A percentile compares a stretch with the other conserved stretches of the same genome.
Evolutionary conservation across 2,797 vertebrate genomes (phyloP).

Genomic region (Hoplostethus mediterraneus): DNA sequence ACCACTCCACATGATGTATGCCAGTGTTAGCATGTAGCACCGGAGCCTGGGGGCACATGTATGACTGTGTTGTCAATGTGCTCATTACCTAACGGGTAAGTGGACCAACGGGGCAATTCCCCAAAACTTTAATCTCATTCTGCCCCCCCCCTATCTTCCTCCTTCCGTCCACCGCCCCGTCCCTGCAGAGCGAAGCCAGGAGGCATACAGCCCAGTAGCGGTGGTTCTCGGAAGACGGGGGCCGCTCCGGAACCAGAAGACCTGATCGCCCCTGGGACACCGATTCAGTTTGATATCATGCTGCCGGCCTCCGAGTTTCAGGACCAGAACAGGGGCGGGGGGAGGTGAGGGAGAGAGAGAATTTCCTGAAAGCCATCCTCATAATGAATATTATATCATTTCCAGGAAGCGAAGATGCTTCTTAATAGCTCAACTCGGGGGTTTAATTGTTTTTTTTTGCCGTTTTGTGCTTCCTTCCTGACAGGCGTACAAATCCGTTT

Average conservation of each 20-base stretch:
- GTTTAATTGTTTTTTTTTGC: conserved; percentile 49
- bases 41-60: neutral
- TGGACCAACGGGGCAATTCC: too few relatives aligned
- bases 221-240: conserved; percentile 71
- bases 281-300: conserved; percentile 97
- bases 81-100: too few relatives aligned
- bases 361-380: conserved; percentile 52
- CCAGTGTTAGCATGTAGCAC: neutral
- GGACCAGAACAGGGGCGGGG: conserved; percentile 92
- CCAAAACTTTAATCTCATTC: neutral
- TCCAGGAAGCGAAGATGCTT: conserved; percentile 50
- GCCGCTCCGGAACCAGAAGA: conserved; percentile 82
- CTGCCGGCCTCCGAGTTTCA: conserved; percentile 94
- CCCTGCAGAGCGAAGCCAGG: conserved; percentile 82
- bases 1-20: too few relatives aligned
- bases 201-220: conserved; percentile 43
- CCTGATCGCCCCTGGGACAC: conserved; percentile 94
- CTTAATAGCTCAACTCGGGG: conserved; percentile 38
- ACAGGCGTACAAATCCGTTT: conserved; percentile 96
- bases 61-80: neutral
- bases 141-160: neutral
- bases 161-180: too few relatives aligned
- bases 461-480: conserved; percentile 25
- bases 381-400: conserved; percentile 44
- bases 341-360: conserved; percentile 84